phyloP scores from a whole-genome alignment of 2,797 vertebrate genomes.

The Paguma larvata region DNA sequence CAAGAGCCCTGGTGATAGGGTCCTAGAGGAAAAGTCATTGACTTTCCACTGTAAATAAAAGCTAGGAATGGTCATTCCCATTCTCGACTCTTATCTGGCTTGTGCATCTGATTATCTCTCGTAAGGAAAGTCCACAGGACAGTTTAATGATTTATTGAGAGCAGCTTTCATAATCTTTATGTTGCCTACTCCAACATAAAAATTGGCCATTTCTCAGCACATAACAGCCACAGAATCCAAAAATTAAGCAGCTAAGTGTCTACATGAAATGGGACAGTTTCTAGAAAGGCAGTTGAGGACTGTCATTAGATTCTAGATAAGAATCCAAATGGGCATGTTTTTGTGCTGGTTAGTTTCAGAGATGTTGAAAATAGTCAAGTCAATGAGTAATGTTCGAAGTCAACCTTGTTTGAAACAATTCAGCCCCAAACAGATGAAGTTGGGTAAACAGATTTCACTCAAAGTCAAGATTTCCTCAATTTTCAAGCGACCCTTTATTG shows the following conservation, averaged over 20 bases:
- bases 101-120: conserved; percentile 57
- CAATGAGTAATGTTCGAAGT: not conserved
- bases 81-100: conserved; percentile 62
- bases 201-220: conserved; percentile 41
- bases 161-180: conserved; percentile 54
- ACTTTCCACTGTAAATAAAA: conserved; percentile 39
- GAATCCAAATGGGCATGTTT: conserved; percentile 48
- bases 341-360: conserved; percentile 51
- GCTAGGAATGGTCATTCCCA: not conserved
- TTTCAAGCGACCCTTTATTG: not conserved
- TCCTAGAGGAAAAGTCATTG: not conserved
- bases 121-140: conserved; percentile 55
- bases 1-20: not conserved
- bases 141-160: conserved; percentile 67
- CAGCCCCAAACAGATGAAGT: not conserved
- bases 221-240: conserved; percentile 39
- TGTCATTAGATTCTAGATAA: conserved; percentile 36
- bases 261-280: conserved; percentile 30
- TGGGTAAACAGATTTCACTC: conserved; percentile 8
- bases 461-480: not conserved
- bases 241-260: not conserved
- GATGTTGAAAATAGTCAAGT: conserved; percentile 45
- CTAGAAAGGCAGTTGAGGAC: conserved; percentile 28
- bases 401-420: conserved; percentile 1
- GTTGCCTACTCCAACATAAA: conserved; percentile 50